These are phyloP conservation scores for Pempheris klunzingeri DNA, from an alignment of 2,797 vertebrate genomes.

Conservation along the genomic window DNA sequence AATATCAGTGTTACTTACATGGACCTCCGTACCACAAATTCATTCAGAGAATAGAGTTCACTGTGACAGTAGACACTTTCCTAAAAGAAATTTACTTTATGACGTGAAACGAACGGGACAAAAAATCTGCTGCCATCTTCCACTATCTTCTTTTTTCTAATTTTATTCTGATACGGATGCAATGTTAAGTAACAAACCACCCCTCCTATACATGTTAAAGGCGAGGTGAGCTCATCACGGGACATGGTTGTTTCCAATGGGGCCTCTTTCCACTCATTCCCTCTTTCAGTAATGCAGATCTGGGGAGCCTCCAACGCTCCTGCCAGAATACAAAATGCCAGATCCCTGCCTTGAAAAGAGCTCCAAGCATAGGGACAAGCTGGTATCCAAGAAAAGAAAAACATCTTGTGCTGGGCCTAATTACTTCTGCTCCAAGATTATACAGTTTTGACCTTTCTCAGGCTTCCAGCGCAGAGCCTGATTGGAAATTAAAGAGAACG, in stretches of 20 bases:
- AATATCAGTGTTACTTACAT: slow-evolving; percentile 1
- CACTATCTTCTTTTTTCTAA: too few relatives aligned
- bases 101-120: slow-evolving; percentile 2
- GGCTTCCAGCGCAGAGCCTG: slow-evolving; percentile 51
- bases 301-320: slow-evolving; percentile 74
- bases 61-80: not conserved
- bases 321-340: slow-evolving; percentile 79
- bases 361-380: slow-evolving; percentile 67
- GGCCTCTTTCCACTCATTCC: slow-evolving; percentile 54
- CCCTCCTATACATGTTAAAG: slow-evolving; percentile 53
- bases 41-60: not conserved
- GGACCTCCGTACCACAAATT: not conserved
- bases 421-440: slow-evolving; percentile 82
- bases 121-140: slow-evolving; percentile 18
- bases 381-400: slow-evolving; percentile 73
- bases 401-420: slow-evolving; percentile 79
- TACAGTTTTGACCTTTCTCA: slow-evolving; percentile 76
- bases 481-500: slow-evolving; percentile 46
- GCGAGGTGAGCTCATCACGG: slow-evolving; percentile 53
- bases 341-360: slow-evolving; percentile 64
- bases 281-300: slow-evolving; percentile 67
- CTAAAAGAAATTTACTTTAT: slow-evolving; percentile 10
- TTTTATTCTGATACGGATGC: slow-evolving; percentile 17
- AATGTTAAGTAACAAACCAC: slow-evolving; percentile 43
- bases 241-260: slow-evolving; percentile 61